Conservation (phyloP, 2,888 invertebrate genomes). For the Tridacna crocea region DNA sequence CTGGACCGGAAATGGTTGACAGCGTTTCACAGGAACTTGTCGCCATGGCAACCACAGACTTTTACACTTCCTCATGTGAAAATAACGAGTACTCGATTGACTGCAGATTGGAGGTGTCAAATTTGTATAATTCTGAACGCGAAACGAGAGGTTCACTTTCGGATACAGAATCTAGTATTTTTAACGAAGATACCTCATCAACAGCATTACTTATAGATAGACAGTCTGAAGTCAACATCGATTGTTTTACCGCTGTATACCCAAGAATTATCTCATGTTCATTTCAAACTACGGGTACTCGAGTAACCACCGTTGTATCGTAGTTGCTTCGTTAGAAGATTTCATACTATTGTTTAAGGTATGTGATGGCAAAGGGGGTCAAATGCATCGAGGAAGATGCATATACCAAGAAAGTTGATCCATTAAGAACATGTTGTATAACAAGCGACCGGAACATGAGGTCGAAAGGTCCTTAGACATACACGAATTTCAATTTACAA, state of each 20-base stretch:
- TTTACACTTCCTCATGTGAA: background rate
- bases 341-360: too few species aligned
- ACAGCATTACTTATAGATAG: constrained; percentile 9
- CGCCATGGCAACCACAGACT: background rate
- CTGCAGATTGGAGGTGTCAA: background rate
- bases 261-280: too few species aligned
- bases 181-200: background rate
- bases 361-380: too few species aligned
- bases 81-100: background rate
- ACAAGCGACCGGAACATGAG: too few species aligned
- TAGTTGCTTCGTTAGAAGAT: too few species aligned
- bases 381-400: too few species aligned
- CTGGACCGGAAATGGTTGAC: background rate
- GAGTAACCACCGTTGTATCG: too few species aligned
- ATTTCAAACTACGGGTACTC: too few species aligned
- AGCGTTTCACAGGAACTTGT: constrained; percentile 1
- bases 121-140: background rate
- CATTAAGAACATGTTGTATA: too few species aligned
- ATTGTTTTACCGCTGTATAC: constrained; percentile 33
- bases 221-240: background rate
- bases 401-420: too few species aligned
- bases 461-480: too few species aligned
- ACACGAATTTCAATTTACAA: too few species aligned
- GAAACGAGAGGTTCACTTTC: background rate
- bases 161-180: constrained; percentile 1